phyloP scores from a whole-genome alignment of 2,888 invertebrate species.

The Eulithis testata region DNA sequence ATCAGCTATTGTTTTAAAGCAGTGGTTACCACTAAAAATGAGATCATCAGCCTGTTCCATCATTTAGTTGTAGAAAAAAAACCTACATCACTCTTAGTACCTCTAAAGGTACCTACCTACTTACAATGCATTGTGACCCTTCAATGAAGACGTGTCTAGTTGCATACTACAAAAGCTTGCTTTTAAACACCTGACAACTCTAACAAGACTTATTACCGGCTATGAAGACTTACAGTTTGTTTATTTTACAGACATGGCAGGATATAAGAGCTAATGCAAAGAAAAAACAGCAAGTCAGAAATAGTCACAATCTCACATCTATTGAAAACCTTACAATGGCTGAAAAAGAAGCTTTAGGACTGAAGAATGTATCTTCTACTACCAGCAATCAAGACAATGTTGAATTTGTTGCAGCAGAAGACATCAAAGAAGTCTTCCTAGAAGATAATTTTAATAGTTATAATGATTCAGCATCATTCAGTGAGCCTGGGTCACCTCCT shows the following conservation, averaged over 20 bases:
- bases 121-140: too few relatives aligned
- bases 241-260: slow-evolving; percentile 73
- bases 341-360: slow-evolving; percentile 66
- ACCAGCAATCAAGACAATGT: slow-evolving; percentile 52
- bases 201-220: too few relatives aligned
- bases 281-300: slow-evolving; percentile 58
- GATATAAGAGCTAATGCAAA: slow-evolving; percentile 71
- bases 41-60: too few relatives aligned
- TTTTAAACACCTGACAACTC: too few relatives aligned
- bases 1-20: too few relatives aligned
- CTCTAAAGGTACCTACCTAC: too few relatives aligned
- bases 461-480: slow-evolving; percentile 48
- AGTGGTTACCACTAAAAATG: too few relatives aligned
- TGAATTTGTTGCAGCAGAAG: slow-evolving; percentile 62
- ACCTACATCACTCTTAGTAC: too few relatives aligned
- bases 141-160: too few relatives aligned
- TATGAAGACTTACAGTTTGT: neutral
- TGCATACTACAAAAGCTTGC: too few relatives aligned
- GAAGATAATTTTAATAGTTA: slow-evolving; percentile 53
- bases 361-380: slow-evolving; percentile 57
- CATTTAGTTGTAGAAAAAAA: too few relatives aligned
- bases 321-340: slow-evolving; percentile 56
- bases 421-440: slow-evolving; percentile 43
- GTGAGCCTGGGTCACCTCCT: slow-evolving; percentile 62
- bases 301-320: slow-evolving; percentile 57